phyloP scores from a whole-genome alignment of 2,888 invertebrate genomes.

The Drosophila suboccidentalis region DNA sequence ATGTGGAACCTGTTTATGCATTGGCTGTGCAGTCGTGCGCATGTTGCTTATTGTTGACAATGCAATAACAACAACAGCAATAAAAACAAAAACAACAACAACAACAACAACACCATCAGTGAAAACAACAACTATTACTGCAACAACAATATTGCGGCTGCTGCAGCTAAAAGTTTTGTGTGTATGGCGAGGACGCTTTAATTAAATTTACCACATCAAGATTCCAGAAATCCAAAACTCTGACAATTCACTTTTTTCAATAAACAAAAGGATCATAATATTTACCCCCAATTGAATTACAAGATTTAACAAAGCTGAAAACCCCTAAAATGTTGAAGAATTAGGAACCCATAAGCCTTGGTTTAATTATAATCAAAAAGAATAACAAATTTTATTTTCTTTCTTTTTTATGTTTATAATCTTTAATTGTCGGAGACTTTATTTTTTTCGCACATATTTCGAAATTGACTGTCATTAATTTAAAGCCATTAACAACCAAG shows the following conservation, averaged over 20 bases:
- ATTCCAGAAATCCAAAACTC: conserved; percentile 29
- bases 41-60: conserved; percentile 67
- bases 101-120: conserved; percentile 24
- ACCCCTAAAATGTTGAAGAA: too few species aligned
- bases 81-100: conserved; percentile 37
- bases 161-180: conserved; percentile 48
- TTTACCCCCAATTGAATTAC: neutral
- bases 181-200: conserved; percentile 57
- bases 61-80: conserved; percentile 59
- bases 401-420: too few species aligned
- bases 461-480: too few species aligned
- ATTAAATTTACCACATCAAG: conserved; percentile 50
- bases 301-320: too few species aligned
- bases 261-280: neutral
- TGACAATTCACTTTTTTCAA: neutral
- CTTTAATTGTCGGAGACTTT: too few species aligned
- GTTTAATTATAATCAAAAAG: too few species aligned
- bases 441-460: too few species aligned
- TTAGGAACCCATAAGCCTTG: too few species aligned
- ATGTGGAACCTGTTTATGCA: conserved; percentile 53
- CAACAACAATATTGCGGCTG: conserved; percentile 44
- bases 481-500: too few species aligned
- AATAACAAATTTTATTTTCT: too few species aligned
- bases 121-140: conserved; percentile 24
- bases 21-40: conserved; percentile 46